phyloP scores from a whole-genome alignment of 53 echinoderm and acorn worm species.

The Arbacia lixula region DNA sequence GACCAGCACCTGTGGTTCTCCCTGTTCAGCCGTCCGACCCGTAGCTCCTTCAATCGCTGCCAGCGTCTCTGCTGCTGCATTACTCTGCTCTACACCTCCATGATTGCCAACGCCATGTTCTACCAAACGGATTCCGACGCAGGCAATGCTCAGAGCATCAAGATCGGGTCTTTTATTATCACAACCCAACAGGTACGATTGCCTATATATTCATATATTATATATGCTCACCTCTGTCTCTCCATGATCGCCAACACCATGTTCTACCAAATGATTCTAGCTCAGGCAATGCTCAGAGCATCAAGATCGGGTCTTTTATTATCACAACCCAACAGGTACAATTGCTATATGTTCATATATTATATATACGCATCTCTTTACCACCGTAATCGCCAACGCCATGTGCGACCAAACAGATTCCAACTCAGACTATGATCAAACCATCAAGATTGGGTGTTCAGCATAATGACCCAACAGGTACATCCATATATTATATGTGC shows the following conservation, averaged over 20 bases:
- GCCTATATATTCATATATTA: too few relatives aligned
- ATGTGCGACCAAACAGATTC: too few relatives aligned
- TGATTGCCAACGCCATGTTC: slow-evolving; percentile 83
- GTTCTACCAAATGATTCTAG: slow-evolving; percentile 60
- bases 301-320: slow-evolving; percentile 62
- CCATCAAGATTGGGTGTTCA: too few relatives aligned
- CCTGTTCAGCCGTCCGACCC: slow-evolving; percentile 75
- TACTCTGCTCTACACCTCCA: slow-evolving; percentile 75
- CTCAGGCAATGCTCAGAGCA: slow-evolving; percentile 18
- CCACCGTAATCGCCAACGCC: too few relatives aligned
- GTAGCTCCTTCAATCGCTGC: slow-evolving; percentile 73
- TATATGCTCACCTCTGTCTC: slow-evolving; percentile 69
- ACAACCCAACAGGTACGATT: slow-evolving; percentile 55
- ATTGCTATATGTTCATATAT: too few relatives aligned
- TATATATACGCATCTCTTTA: too few relatives aligned
- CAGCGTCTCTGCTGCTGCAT: slow-evolving; percentile 81
- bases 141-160: slow-evolving; percentile 32
- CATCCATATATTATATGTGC: too few relatives aligned
- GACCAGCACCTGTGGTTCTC: slow-evolving; percentile 91
- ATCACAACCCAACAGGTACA: slow-evolving; percentile 64
- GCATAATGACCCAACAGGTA: too few relatives aligned
- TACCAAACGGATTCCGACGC: slow-evolving; percentile 48
- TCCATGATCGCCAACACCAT: slow-evolving; percentile 81
- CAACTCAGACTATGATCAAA: too few relatives aligned
- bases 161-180: slow-evolving; percentile 62